Conservation (phyloP, 2,797 vertebrate genomes). For the Coccyzus lansbergi region DNA sequence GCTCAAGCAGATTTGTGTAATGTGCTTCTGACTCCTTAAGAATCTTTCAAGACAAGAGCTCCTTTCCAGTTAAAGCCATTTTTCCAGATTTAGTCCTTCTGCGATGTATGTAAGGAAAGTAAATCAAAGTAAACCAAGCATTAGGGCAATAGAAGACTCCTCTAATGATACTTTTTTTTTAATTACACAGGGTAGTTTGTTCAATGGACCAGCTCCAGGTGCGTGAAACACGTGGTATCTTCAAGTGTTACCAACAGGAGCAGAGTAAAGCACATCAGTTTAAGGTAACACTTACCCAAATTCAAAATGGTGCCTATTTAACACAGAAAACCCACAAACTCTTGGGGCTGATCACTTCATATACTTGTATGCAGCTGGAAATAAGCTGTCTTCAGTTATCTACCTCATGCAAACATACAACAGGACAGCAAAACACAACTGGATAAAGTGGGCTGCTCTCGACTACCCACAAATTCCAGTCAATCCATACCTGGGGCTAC, state of each 20-base stretch:
- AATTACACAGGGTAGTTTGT: background rate
- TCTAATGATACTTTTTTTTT: background rate
- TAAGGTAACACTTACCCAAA: background rate
- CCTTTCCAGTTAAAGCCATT: background rate
- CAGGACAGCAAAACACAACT: background rate
- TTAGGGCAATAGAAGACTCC: background rate
- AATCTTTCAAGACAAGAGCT: background rate
- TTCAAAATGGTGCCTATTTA: background rate
- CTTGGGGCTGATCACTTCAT: too few relatives aligned
- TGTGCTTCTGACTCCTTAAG: background rate
- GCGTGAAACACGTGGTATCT: background rate
- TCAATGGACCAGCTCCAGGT: background rate
- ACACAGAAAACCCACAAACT: background rate
- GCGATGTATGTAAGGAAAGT: background rate
- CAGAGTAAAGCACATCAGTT: background rate
- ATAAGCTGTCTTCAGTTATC: background rate
- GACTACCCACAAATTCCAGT: background rate
- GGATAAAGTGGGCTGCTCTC: background rate
- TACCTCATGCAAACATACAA: background rate
- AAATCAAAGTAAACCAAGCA: background rate
- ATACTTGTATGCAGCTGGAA: rapidly evolving
- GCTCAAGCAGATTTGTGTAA: background rate
- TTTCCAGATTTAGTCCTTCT: background rate
- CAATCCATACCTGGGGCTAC: background rate
- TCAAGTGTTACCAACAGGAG: background rate